phyloP scores from a whole-genome alignment of 2,888 invertebrate species.

The Cryptophagus acutangulus region DNA sequence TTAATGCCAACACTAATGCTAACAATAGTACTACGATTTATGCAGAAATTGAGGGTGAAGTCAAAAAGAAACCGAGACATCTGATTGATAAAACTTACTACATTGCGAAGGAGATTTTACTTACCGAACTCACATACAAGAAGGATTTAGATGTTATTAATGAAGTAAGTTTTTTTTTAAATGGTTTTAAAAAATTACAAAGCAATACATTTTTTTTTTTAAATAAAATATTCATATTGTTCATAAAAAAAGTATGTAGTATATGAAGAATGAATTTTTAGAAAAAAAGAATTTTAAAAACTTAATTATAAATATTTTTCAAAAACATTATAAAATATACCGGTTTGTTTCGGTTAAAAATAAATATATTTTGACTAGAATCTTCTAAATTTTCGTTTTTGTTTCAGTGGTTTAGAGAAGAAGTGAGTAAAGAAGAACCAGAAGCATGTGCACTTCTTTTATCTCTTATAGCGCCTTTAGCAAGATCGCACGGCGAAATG shows the following conservation, averaged over 20 bases:
- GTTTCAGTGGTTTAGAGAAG: constrained; percentile 67
- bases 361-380: no score
- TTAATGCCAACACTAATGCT: constrained; percentile 41
- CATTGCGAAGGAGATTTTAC: constrained; percentile 86
- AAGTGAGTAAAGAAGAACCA: constrained; percentile 54
- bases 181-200: constrained; percentile 8
- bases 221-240: no score
- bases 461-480: constrained; percentile 64
- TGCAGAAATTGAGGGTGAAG: constrained; percentile 46
- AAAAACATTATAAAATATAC: no score
- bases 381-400: no score
- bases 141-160: constrained; percentile 90
- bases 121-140: constrained; percentile 94
- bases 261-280: no score
- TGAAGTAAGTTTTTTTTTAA: constrained; percentile 57
- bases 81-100: constrained; percentile 66
- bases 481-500: constrained; percentile 75
- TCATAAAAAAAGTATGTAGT: no score
- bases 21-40: constrained; percentile 44
- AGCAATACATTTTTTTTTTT: no score
- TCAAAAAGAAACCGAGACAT: constrained; percentile 42
- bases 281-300: no score
- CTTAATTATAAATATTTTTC: no score
- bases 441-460: constrained; percentile 58
- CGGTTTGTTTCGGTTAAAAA: no score